Evolutionary conservation across 2,888 invertebrate species (phyloP).

Genomic region (Agrotis segetum): DNA sequence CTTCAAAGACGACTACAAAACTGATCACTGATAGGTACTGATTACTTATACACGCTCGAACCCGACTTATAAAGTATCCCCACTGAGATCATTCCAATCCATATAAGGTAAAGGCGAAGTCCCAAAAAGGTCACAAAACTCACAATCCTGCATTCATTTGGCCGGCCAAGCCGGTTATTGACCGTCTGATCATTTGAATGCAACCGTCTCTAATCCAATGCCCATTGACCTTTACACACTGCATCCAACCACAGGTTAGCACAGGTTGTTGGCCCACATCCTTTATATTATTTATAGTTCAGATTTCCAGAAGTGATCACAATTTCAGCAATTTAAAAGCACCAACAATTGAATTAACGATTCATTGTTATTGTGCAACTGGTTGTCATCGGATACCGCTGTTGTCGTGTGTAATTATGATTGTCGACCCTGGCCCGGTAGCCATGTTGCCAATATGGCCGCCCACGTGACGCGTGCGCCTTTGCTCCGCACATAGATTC

Average conservation of each 20-base stretch:
- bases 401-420: slow-evolving; percentile 70
- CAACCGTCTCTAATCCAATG: slow-evolving; percentile 41
- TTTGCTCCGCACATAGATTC: slow-evolving; percentile 58
- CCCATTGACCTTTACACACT: slow-evolving; percentile 45
- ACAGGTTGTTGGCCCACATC: slow-evolving; percentile 41
- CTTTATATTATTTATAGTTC: slow-evolving; percentile 15
- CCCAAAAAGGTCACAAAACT: slow-evolving; percentile 32
- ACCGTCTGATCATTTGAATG: slow-evolving; percentile 40
- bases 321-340: slow-evolving; percentile 29
- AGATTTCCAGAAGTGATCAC: slow-evolving; percentile 15
- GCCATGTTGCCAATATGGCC: slow-evolving; percentile 74
- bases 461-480: slow-evolving; percentile 66
- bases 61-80: neutral
- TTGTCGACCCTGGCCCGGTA: slow-evolving; percentile 73
- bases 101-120: slow-evolving; percentile 11
- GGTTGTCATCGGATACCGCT: slow-evolving; percentile 72
- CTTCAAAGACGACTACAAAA: slow-evolving; percentile 7
- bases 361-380: slow-evolving; percentile 66
- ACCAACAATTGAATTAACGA: slow-evolving; percentile 58
- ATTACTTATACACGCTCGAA: neutral
- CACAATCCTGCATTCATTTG: slow-evolving; percentile 23
- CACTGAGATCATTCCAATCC: slow-evolving; percentile 2
- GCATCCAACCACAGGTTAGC: slow-evolving; percentile 41
- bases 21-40: neutral
- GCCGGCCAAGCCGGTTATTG: slow-evolving; percentile 30